phyloP scores from a whole-genome alignment of 2,888 invertebrate species.

The Bembecia ichneumoniformis region DNA sequence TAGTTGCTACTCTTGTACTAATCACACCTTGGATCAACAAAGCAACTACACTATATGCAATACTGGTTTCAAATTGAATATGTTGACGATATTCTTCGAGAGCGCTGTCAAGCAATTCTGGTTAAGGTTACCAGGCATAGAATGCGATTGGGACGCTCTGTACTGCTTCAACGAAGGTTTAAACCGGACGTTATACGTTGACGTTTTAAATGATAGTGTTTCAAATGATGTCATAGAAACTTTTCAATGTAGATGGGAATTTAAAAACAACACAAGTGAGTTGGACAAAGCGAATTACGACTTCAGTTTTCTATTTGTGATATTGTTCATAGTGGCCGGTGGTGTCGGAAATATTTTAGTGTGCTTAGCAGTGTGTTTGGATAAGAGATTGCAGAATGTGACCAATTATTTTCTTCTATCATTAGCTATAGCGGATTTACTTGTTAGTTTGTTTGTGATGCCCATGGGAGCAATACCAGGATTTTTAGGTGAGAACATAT shows the following conservation, averaged over 20 bases:
- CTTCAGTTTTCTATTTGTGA: slow-evolving; percentile 88
- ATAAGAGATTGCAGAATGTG: slow-evolving; percentile 91
- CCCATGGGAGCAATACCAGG: slow-evolving; percentile 94
- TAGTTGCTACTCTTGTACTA: slow-evolving; percentile 42
- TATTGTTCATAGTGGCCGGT: slow-evolving; percentile 89
- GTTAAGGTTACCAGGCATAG: slow-evolving; percentile 43
- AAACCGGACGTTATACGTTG: slow-evolving; percentile 52
- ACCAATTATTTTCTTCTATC: slow-evolving; percentile 97
- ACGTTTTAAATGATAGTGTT: slow-evolving; percentile 25
- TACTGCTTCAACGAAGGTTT: slow-evolving; percentile 38
- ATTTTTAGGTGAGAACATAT: slow-evolving; percentile 84
- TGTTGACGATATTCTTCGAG: slow-evolving; percentile 49
- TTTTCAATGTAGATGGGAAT: slow-evolving; percentile 54
- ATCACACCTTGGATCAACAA: slow-evolving; percentile 33
- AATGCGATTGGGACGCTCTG: slow-evolving; percentile 45
- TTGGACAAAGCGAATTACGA: slow-evolving; percentile 67
- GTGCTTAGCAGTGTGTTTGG: slow-evolving; percentile 92
- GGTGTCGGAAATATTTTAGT: slow-evolving; percentile 93
- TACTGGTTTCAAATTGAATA: slow-evolving; percentile 53
- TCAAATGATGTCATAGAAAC: slow-evolving; percentile 27
- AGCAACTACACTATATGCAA: slow-evolving; percentile 49
- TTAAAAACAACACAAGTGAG: slow-evolving; percentile 32
- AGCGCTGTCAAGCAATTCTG: slow-evolving; percentile 54
- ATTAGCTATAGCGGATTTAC: slow-evolving; percentile 91
- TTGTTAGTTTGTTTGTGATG: slow-evolving; percentile 96